Conservation (phyloP, 1,140 invertebrate genomes). For the Brachionus plicatilis region DNA sequence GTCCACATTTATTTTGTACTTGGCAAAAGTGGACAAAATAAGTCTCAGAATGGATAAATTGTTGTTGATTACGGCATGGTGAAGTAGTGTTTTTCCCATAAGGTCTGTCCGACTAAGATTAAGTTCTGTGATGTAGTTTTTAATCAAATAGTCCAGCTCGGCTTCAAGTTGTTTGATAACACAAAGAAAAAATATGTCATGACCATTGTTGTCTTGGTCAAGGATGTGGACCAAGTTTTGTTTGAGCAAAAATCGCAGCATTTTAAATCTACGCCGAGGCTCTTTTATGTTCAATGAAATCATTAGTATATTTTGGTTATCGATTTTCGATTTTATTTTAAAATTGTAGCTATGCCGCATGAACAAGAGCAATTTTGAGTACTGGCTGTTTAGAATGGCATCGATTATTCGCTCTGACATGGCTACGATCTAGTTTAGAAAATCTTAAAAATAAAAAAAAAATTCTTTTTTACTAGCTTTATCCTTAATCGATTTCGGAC, state of each 20-base stretch:
- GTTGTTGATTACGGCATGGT: constrained; percentile 22
- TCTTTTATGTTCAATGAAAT: not conserved
- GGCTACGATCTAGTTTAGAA: not conserved
- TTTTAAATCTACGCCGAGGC: constrained; percentile 12
- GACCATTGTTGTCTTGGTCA: not conserved
- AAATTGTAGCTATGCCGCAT: constrained; percentile 40
- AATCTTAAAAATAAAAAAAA: not conserved
- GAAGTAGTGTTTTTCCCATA: constrained; percentile 9
- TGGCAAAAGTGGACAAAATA: not conserved
- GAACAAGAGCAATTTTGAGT: constrained; percentile 29
- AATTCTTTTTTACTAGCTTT: not conserved
- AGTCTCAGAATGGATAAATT: not conserved
- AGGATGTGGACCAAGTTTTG: not conserved
- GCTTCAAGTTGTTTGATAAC: not conserved
- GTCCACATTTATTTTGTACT: constrained; percentile 25
- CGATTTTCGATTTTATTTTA: constrained; percentile 16
- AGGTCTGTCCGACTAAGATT: not conserved
- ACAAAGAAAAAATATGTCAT: constrained; percentile 19
- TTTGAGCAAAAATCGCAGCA: constrained; percentile 20
- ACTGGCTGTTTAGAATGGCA: constrained; percentile 28
- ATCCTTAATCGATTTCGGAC: not conserved
- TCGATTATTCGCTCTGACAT: constrained; percentile 28
- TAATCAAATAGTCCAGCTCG: not conserved
- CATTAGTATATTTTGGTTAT: constrained; percentile 26
- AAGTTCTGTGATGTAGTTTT: not conserved